These are phyloP conservation scores for Stigmatopora argus DNA, from an alignment of 2,113 vertebrate genomes.

Conservation along the genomic window DNA sequence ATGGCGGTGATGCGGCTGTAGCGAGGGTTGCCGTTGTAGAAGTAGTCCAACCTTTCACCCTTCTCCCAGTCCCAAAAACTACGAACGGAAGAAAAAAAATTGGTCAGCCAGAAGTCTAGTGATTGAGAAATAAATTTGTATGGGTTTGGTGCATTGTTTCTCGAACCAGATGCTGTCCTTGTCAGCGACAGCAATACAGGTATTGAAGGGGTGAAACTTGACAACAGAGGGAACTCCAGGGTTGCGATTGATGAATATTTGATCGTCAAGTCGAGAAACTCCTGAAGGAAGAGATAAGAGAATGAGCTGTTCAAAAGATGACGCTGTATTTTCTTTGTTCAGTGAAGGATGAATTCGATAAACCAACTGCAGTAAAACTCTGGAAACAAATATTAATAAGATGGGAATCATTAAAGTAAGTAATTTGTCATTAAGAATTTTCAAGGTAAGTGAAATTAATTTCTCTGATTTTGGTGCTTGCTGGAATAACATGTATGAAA, in stretches of 20 bases:
- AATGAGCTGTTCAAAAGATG: neutral
- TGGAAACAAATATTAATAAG: neutral
- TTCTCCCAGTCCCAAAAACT: conserved; percentile 99
- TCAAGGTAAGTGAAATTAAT: neutral
- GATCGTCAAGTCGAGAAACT: conserved; percentile 87
- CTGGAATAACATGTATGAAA: neutral
- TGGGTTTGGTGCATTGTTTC: neutral
- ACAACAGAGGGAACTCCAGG: conserved; percentile 93
- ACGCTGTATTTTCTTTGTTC: neutral
- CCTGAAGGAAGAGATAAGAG: conserved; percentile 62
- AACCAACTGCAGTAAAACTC: neutral
- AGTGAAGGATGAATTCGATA: neutral
- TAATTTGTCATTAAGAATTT: neutral
- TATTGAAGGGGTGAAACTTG: conserved; percentile 94
- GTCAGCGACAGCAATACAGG: conserved; percentile 92
- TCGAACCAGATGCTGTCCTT: conserved; percentile 95
- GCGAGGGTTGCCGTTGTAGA: conserved; percentile 96
- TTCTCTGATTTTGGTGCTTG: neutral
- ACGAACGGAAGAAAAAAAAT: conserved; percentile 7
- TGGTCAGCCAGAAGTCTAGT: neutral
- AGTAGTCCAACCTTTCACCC: conserved; percentile 91
- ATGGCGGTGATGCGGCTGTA: conserved; percentile 95
- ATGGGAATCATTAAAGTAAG: neutral
- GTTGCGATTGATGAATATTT: conserved; percentile 98
- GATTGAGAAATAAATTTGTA: neutral